These are phyloP conservation scores for Trypoxylon attenuatum DNA, from an alignment of 2,888 invertebrate species.

Conservation along the genomic window DNA sequence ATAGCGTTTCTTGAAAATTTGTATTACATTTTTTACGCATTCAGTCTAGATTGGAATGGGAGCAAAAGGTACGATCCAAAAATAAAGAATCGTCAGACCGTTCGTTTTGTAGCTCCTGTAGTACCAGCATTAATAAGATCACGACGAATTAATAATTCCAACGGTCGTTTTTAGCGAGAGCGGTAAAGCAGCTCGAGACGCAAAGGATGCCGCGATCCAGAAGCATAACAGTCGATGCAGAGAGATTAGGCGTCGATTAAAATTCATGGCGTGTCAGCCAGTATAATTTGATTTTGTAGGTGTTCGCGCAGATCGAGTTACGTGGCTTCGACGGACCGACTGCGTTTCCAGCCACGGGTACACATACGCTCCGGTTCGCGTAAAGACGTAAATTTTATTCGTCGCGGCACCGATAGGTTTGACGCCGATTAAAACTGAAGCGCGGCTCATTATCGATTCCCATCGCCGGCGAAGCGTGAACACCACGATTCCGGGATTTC, in stretches of 20 bases:
- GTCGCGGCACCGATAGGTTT: conserved; percentile 32
- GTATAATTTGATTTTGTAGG: conserved; percentile 59
- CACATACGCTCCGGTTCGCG: not conserved
- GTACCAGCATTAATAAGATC: too few relatives aligned
- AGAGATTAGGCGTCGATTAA: conserved; percentile 55
- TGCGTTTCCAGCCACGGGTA: conserved; percentile 18
- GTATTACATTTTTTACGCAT: too few relatives aligned
- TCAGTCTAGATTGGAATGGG: too few relatives aligned
- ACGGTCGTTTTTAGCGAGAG: too few relatives aligned
- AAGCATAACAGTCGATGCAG: conserved; percentile 32
- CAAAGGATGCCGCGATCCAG: conserved; percentile 43
- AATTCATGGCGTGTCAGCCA: conserved; percentile 55
- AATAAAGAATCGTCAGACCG: too few relatives aligned
- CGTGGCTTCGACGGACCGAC: conserved; percentile 19
- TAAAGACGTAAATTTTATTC: not conserved
- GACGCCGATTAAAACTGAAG: conserved; percentile 54
- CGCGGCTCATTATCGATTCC: conserved; percentile 55
- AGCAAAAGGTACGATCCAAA: too few relatives aligned
- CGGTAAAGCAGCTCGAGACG: too few relatives aligned
- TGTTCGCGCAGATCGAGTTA: conserved; percentile 57
- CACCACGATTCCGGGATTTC: conserved; percentile 38
- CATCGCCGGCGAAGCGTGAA: conserved; percentile 49
- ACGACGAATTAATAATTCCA: too few relatives aligned
- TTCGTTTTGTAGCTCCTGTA: too few relatives aligned
- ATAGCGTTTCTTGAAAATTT: too few relatives aligned